phyloP scores from a whole-genome alignment of 2,113 vertebrate genomes.

The Acinonyx jubatus region DNA sequence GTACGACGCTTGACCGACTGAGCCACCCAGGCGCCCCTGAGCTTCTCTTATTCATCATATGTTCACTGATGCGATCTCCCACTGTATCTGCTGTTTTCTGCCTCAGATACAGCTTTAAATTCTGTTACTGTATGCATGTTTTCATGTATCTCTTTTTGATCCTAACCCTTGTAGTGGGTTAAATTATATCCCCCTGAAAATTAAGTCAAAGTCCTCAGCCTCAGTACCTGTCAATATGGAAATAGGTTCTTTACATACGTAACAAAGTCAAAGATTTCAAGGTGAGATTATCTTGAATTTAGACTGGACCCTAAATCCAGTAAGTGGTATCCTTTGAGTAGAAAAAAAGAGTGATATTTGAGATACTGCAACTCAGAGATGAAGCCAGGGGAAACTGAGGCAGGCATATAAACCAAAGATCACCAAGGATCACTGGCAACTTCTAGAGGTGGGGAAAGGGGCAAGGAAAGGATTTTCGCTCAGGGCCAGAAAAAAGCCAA shows the following conservation, averaged over 20 bases:
- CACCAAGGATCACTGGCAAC: not conserved
- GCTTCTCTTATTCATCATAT: not conserved
- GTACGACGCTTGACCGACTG: too few species aligned
- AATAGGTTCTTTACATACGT: not conserved
- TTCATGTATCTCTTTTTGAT: not conserved
- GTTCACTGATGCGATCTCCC: not conserved
- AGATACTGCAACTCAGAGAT: not conserved
- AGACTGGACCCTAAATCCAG: not conserved
- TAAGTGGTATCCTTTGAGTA: not conserved
- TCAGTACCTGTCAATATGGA: not conserved
- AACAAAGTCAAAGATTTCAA: not conserved
- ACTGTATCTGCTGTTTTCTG: not conserved
- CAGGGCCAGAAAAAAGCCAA: not conserved
- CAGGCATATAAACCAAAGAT: not conserved
- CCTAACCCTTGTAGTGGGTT: not conserved
- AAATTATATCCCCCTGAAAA: not conserved
- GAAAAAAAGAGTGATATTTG: not conserved
- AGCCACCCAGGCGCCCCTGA: too few species aligned
- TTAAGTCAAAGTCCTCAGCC: not conserved
- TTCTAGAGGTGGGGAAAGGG: rapidly evolving
- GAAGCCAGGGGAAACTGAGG: not conserved
- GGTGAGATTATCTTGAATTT: not conserved
- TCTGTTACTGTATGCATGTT: not conserved
- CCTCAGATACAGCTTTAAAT: not conserved
- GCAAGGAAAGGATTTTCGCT: not conserved